Evolutionary conservation across 2,888 invertebrate genomes (phyloP).

Genomic region (Sarcophaga caerulescens): DNA sequence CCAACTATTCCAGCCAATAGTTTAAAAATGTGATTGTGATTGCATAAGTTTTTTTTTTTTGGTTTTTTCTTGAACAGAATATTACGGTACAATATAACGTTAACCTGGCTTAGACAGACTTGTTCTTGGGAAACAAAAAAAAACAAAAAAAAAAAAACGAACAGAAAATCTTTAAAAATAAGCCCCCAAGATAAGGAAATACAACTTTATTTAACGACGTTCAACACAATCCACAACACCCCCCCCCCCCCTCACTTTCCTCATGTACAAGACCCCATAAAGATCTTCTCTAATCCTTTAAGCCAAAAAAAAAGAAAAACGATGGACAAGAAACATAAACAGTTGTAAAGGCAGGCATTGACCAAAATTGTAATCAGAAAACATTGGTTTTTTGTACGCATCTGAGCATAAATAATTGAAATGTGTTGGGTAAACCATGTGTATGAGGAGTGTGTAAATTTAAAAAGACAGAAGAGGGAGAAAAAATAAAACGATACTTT

Average conservation of each 20-base stretch:
- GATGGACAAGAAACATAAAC: too few relatives aligned
- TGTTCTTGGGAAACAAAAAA: background rate
- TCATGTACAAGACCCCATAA: background rate
- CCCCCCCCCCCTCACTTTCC: constrained; percentile 31
- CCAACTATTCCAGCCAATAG: background rate
- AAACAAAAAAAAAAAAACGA: background rate
- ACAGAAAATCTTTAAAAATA: constrained; percentile 34
- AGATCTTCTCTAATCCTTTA: constrained; percentile 7
- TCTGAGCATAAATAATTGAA: constrained; percentile 60
- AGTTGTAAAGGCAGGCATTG: too few relatives aligned
- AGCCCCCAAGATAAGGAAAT: constrained; percentile 64
- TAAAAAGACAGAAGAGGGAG: background rate
- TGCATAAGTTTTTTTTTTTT: constrained; percentile 52
- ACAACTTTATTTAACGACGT: constrained; percentile 51
- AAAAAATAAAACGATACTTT: background rate
- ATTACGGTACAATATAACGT: constrained; percentile 58
- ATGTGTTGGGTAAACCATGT: constrained; percentile 35
- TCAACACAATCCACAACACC: constrained; percentile 2
- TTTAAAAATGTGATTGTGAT: constrained; percentile 32
- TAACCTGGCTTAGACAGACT: background rate
- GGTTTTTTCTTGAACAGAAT: background rate
- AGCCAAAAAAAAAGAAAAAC: constrained; percentile 7
- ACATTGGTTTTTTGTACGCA: background rate
- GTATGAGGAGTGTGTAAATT: background rate
- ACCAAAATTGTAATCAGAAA: too few relatives aligned